Evolutionary conservation across 2,797 vertebrate genomes (phyloP), one percentile per base, ranked within the genome.

Genomic region (Halcyon smyrnensis): DNA sequence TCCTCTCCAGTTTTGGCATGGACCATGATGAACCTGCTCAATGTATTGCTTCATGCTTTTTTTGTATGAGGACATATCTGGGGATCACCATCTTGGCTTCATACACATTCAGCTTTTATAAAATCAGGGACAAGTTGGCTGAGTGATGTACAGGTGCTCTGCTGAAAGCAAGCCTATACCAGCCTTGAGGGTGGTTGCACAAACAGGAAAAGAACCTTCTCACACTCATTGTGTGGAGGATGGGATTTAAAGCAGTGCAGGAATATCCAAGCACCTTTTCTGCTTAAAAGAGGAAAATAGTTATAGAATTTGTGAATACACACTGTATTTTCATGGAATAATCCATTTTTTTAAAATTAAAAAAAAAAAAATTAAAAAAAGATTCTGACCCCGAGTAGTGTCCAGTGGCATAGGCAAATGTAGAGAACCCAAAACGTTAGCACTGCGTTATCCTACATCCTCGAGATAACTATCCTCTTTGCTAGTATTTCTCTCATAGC

Each of bases 401-500:
- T 19, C 9, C 43, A 13, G 12, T 36, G 65, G n/a, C 30, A 36
- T 1, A 18, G 7, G 11, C 27, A 27, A 24, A 67, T 54, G 37
- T 3, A 59, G 5, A 60, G 19, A 75, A 79, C 17, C 3, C 25
- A 67, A 59, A 15, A 39, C 1, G 6, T 41, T 50, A 59, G 28
- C 3, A 0, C 17, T 41, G 8, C 20, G 21, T 28, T 9, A 14
- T 30, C 20, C 32, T 54, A 20, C 7, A 20, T 69, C 20, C 17
- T 60, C 2, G 3, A 3, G 1, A 51, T 60, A 76, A 39, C 8
- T 36, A 12, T 18, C 2, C 3, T 8, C 24, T 90, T 8, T 2
- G 4, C 25, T 53, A 28, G 9, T 57, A 56, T 45, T 79, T 76
- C n/a, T 50, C 28, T 79, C 63, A 30, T 10, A 59, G 13, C 25